Evolutionary conservation across 2,113 vertebrate species (phyloP).

Genomic region (Austrofundulus limnaeus): DNA sequence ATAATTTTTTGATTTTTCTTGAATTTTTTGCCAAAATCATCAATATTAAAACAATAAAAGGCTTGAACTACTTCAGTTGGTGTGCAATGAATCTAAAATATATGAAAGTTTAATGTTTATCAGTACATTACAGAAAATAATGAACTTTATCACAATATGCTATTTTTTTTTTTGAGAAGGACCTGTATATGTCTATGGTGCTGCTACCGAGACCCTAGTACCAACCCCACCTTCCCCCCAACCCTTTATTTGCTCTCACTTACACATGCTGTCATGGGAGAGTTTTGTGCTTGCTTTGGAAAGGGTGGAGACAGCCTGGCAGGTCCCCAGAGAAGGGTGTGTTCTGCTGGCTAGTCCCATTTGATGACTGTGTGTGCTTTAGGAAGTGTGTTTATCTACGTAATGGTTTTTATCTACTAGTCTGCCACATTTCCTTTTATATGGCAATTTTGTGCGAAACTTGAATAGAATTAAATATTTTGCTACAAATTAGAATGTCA

Average conservation of each 20-base stretch:
- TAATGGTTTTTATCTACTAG: constrained; percentile 23
- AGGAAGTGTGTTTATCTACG: constrained; percentile 35
- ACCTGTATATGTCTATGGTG: too few relatives aligned
- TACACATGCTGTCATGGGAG: constrained; percentile 43
- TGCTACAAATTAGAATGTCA: background rate
- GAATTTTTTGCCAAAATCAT: too few relatives aligned
- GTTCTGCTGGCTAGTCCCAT: constrained; percentile 44
- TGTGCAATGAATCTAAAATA: too few relatives aligned
- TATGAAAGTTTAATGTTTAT: too few relatives aligned
- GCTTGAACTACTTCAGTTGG: too few relatives aligned
- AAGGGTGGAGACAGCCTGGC: constrained; percentile 67
- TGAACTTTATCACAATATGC: too few relatives aligned
- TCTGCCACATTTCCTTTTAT: constrained; percentile 7
- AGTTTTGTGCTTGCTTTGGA: constrained; percentile 50
- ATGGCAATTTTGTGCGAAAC: constrained; percentile 21
- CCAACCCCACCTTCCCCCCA: too few relatives aligned
- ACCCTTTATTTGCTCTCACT: constrained; percentile 36
- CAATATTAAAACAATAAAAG: too few relatives aligned
- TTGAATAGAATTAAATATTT: constrained; percentile 9
- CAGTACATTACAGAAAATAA: too few relatives aligned
- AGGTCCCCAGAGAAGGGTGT: constrained; percentile 70
- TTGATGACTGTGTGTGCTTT: constrained; percentile 21
- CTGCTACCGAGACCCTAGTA: too few relatives aligned
- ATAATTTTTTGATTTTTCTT: too few relatives aligned
- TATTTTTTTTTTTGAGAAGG: constrained; percentile 26